Evolutionary conservation across 2,888 invertebrate genomes (phyloP).

Genomic region (Poecilus cupreus): DNA sequence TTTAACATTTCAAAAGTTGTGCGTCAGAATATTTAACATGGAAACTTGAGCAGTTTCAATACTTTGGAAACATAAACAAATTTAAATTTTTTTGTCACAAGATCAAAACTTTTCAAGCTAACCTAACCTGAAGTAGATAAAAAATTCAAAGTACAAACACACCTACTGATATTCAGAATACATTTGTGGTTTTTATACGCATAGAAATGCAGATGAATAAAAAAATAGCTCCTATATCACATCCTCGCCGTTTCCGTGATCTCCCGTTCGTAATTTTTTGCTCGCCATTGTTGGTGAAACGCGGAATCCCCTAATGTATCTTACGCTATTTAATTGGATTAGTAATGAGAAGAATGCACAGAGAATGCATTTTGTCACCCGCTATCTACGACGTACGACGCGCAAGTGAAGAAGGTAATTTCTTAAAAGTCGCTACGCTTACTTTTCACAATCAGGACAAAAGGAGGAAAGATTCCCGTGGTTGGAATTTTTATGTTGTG

Average conservation of each 20-base stretch:
- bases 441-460: constrained; percentile 6
- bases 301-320: background rate
- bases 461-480: background rate
- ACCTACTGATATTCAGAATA: constrained; percentile 2
- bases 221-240: background rate
- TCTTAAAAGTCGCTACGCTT: constrained; percentile 26
- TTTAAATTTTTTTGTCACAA: background rate
- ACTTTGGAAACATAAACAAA: background rate
- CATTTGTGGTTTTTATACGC: background rate
- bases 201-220: constrained; percentile 27
- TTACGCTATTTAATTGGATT: constrained; percentile 48
- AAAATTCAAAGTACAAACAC: constrained; percentile 19
- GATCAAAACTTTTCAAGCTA: background rate
- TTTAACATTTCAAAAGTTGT: background rate
- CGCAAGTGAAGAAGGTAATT: constrained; percentile 36
- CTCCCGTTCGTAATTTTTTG: constrained; percentile 3
- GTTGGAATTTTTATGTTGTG: constrained; percentile 38
- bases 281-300: constrained; percentile 5
- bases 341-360: constrained; percentile 21
- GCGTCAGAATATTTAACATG: background rate
- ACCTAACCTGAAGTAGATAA: background rate
- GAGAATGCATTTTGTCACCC: constrained; percentile 40
- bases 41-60: background rate
- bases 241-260: background rate
- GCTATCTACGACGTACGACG: constrained; percentile 7